phyloP scores from a whole-genome alignment of 2,797 vertebrate genomes.

The Lindbergichthys nudifrons region DNA sequence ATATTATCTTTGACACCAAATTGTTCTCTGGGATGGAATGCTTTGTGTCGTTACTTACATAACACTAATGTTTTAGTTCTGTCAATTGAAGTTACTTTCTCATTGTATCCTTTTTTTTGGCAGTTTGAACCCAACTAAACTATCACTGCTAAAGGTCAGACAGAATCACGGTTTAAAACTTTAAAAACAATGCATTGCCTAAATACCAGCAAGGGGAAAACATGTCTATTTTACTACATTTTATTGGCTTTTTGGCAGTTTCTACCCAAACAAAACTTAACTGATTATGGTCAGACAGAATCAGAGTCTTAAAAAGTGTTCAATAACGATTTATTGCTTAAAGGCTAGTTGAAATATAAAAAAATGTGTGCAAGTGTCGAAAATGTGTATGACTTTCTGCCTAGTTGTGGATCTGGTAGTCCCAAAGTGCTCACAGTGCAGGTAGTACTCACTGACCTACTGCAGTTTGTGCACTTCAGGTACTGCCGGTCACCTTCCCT shows the following conservation, averaged over 20 bases:
- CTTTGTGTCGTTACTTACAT: no score
- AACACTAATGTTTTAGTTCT: not conserved
- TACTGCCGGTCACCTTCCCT: conserved; percentile 86
- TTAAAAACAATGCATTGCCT: no score
- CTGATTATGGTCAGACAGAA: not conserved
- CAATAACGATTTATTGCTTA: not conserved
- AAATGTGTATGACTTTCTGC: not conserved
- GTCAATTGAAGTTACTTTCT: no score
- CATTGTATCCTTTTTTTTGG: no score
- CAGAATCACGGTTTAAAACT: no score
- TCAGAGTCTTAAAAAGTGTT: not conserved
- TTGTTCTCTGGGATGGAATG: no score
- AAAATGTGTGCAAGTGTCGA: not conserved
- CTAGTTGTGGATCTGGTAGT: conserved; percentile 83
- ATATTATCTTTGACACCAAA: no score
- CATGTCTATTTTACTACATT: no score
- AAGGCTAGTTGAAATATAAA: not conserved
- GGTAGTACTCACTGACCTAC: conserved; percentile 93
- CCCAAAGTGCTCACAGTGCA: conserved; percentile 99
- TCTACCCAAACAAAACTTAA: not conserved
- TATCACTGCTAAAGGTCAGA: no score
- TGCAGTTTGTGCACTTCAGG: conserved; percentile 97
- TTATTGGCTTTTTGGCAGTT: not conserved
- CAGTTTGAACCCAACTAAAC: no score
- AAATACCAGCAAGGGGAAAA: not conserved